Conservation (phyloP, 2,113 vertebrate species). For the Gallinago jamesoni region DNA sequence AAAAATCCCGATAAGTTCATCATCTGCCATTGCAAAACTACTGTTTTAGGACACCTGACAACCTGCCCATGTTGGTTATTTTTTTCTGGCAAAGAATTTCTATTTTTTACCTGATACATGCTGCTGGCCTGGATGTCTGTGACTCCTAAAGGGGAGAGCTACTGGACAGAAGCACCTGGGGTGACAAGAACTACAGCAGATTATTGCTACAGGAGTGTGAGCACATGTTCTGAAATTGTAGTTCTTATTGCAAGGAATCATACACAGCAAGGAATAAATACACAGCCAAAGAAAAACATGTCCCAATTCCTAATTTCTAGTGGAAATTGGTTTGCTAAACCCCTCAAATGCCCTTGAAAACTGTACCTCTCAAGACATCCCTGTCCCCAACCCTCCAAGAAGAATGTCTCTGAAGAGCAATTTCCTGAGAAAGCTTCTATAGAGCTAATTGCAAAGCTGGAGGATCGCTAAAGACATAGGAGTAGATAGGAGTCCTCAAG, state of each 20-base stretch:
- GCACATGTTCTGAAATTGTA: neutral
- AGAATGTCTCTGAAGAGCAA: neutral
- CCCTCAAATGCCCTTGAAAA: neutral
- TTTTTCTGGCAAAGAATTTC: neutral
- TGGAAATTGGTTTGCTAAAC: neutral
- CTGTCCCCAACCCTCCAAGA: neutral
- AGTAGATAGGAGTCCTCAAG: neutral
- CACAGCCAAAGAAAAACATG: neutral
- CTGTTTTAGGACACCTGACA: neutral
- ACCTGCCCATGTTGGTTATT: neutral
- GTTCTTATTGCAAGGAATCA: neutral
- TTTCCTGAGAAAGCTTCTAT: neutral
- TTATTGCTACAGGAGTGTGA: neutral
- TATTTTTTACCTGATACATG: neutral
- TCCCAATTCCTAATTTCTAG: neutral
- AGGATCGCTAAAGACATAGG: neutral
- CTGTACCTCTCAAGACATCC: neutral
- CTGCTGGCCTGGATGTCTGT: neutral
- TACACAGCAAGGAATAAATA: neutral
- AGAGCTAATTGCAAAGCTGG: neutral
- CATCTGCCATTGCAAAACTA: neutral
- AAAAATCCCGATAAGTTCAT: neutral
- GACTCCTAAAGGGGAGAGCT: neutral
- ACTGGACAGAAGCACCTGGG: neutral
- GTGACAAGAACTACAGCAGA: neutral